Base-by-base conservation (phyloP, 2,888 invertebrate species). In the Caenorhabditis uteleia region DNA sequence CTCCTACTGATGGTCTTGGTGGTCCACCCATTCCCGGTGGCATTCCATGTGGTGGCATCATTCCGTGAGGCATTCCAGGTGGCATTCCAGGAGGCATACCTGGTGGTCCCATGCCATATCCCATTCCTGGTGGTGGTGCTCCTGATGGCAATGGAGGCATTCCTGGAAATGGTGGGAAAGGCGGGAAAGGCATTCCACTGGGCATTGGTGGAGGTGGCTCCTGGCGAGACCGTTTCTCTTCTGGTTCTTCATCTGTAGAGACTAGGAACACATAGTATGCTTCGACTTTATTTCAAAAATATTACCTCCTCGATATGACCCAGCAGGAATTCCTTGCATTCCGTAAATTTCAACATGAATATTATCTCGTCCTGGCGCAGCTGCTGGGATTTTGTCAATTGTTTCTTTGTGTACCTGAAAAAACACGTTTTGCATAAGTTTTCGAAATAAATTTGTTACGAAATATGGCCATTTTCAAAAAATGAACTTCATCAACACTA, bases 341-440 rank as follows among this genome's bases (percentile, higher is more conserved):
- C 98, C 98, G 88, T 98, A 99, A 83, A 98, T 97, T 88, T 98
- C 98, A 85, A 99, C 92, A 87, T 97, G 95, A 84, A 95, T 94
- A 87, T 95, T 95, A 83, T 93, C 93, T 84, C 97, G 89, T 86
- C 93, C 93, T 80, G 95, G 95, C 84, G 97, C 87, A 69, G 97
- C 93, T 87, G 95, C 97, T 77, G 98, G 98, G 84, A 99, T 95
- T 88, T 97, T 95, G 86, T 98, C 97, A 85, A 98, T 93, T 59
- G 95, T 93, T 87, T 98, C 98, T 87, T 99, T 98, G 86, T 98
- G 98, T 64, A 98, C 97, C 91, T 92, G 84, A 42, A 79, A 44
- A 45, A 2, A 16, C 23, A 26, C 20, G 20, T 18, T 27, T 20
- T 36, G 45, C 23, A 33, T 20, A 20, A 12, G 23, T n/a, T 25